phyloP scores from a whole-genome alignment of 92 coral and sea anemone genomes.

The Nematostella vectensis region DNA sequence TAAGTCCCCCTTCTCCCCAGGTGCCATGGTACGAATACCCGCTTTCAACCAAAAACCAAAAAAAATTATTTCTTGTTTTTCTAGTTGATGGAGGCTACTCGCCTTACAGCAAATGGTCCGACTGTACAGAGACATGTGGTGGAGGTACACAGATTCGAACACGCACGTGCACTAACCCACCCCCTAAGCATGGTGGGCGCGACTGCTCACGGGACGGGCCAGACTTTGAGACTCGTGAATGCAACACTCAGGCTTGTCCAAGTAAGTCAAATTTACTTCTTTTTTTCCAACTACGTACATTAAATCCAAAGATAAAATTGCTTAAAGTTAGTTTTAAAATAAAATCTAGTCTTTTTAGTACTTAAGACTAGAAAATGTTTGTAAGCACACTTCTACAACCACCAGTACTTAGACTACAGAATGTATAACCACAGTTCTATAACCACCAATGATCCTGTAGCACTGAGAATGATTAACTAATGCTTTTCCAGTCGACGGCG shows the following conservation, averaged over 20 bases:
- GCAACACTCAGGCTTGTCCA: slow-evolving; percentile 90
- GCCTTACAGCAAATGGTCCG: slow-evolving; percentile 73
- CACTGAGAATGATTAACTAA: too few relatives aligned
- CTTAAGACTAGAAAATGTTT: too few relatives aligned
- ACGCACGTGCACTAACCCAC: slow-evolving; percentile 88
- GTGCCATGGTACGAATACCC: too few relatives aligned
- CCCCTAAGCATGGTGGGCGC: slow-evolving; percentile 75
- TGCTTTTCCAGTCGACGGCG: slow-evolving; percentile 97
- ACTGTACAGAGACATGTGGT: slow-evolving; percentile 91
- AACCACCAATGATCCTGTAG: too few relatives aligned
- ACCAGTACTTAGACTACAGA: too few relatives aligned
- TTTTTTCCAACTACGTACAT: not conserved
- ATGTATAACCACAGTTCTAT: too few relatives aligned
- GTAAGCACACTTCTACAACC: too few relatives aligned
- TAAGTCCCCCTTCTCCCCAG: too few relatives aligned
- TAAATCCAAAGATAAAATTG: not conserved
- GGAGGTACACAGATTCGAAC: slow-evolving; percentile 87
- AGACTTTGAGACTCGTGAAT: slow-evolving; percentile 63
- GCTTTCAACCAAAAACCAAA: too few relatives aligned
- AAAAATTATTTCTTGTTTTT: too few relatives aligned
- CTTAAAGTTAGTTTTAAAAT: not conserved
- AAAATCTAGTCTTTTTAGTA: too few relatives aligned
- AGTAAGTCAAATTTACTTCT: slow-evolving; percentile 34
- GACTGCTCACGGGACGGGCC: slow-evolving; percentile 78
- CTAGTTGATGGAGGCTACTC: slow-evolving; percentile 94